Conservation (phyloP, 2,797 vertebrate species). For the Tokudaia muenninki region DNA sequence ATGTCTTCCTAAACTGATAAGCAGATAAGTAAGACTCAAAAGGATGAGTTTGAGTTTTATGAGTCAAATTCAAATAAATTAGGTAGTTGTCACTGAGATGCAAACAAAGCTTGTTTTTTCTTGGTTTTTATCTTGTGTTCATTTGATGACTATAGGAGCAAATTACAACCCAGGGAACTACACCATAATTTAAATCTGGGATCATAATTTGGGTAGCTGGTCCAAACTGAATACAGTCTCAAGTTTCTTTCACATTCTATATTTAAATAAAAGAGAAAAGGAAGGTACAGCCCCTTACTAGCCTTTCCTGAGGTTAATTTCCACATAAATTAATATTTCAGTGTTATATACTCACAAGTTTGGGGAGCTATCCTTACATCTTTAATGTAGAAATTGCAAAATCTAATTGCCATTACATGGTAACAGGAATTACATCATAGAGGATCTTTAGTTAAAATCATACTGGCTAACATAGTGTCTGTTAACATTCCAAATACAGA, state of each 20-base stretch:
- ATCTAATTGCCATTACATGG: background rate
- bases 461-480: background rate
- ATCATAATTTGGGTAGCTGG: background rate
- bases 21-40: background rate
- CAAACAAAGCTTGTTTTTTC: background rate
- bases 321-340: background rate
- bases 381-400: background rate
- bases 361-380: too few relatives aligned
- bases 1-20: background rate
- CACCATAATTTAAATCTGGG: background rate
- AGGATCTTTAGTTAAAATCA: background rate
- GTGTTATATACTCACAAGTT: background rate
- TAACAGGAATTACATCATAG: background rate
- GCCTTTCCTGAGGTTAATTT: background rate
- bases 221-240: background rate
- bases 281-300: background rate
- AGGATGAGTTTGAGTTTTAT: background rate
- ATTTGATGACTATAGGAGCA: background rate
- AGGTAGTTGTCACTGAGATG: too few relatives aligned
- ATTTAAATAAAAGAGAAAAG: background rate
- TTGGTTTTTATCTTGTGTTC: background rate
- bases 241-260: background rate
- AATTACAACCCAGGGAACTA: background rate
- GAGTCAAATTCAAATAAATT: background rate
- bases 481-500: background rate